A percentile compares a stretch with the other conserved stretches of the same genome.
phyloP scores from a whole-genome alignment of 2,888 invertebrate genomes.

The Heliconius aoede region DNA sequence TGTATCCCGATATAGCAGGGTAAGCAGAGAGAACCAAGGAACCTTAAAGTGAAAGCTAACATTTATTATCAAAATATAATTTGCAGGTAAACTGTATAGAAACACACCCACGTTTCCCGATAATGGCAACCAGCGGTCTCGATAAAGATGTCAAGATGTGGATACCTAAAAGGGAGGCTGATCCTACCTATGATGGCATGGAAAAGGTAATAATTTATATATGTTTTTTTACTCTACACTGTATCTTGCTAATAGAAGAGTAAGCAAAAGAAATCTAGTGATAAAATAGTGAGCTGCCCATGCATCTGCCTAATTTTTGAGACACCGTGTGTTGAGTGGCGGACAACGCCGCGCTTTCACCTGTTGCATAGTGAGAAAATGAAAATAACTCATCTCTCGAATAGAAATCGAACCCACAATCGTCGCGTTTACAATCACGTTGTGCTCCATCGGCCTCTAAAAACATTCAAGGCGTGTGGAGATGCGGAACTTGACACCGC shows the following conservation, averaged over 20 bases:
- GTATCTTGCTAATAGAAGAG: too few species aligned
- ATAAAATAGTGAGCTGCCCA: too few species aligned
- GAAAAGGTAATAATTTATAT: constrained; percentile 63
- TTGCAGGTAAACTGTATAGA: constrained; percentile 94
- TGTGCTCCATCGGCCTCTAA: too few species aligned
- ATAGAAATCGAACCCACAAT: too few species aligned
- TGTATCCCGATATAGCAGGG: too few species aligned
- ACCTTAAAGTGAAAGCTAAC: too few species aligned
- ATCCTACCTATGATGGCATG: constrained; percentile 83
- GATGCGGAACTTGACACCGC: background rate
- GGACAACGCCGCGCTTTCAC: background rate
- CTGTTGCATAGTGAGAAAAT: background rate
- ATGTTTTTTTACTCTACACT: background rate
- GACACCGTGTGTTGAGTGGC: background rate
- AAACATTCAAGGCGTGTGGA: background rate
- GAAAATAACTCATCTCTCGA: background rate
- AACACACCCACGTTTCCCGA: constrained; percentile 93
- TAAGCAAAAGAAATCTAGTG: too few species aligned
- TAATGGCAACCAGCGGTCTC: constrained; percentile 95
- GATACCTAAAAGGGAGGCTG: constrained; percentile 88
- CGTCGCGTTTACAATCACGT: too few species aligned
- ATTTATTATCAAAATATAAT: background rate
- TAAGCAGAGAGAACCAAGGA: too few species aligned
- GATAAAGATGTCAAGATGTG: constrained; percentile 97
- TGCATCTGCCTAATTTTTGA: background rate